These are phyloP conservation scores for Lacanobia wlatinum DNA, from an alignment of 2,888 invertebrate species.

Conservation along the genomic window DNA sequence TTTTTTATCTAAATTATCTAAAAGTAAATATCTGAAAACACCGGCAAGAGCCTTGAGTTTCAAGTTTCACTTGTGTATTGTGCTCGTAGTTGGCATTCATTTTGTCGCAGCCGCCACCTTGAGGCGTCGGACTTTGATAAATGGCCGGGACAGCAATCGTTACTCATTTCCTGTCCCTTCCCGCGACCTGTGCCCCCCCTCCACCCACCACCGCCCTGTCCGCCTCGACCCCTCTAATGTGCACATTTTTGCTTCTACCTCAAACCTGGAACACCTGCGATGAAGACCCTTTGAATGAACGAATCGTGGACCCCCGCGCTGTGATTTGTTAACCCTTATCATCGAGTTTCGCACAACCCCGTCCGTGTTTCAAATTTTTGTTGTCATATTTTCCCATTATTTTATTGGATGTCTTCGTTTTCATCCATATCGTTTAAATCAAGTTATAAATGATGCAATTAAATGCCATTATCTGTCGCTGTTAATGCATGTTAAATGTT, in stretches of 20 bases:
- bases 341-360: constrained; percentile 45
- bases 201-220: constrained; percentile 17
- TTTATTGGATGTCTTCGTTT: constrained; percentile 51
- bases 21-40: constrained; percentile 4
- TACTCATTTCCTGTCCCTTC: constrained; percentile 86
- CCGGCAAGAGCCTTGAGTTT: constrained; percentile 14
- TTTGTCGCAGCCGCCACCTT: constrained; percentile 77
- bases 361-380: constrained; percentile 52
- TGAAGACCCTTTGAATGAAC: constrained; percentile 72
- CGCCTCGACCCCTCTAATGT: constrained; percentile 74
- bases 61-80: constrained; percentile 67
- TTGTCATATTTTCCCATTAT: constrained; percentile 56
- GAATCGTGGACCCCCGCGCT: constrained; percentile 59
- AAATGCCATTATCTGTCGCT: constrained; percentile 44
- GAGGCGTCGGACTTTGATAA: constrained; percentile 86
- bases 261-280: constrained; percentile 71
- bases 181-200: constrained; percentile 72
- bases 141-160: constrained; percentile 85
- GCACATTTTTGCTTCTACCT: constrained; percentile 78
- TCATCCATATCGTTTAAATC: constrained; percentile 54
- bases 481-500: constrained; percentile 70
- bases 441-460: constrained; percentile 52
- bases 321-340: constrained; percentile 65
- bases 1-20: background rate
- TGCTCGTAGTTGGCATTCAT: constrained; percentile 73